Base-by-base conservation (phyloP, 2,113 vertebrate species). In the Talpa occidentalis region DNA sequence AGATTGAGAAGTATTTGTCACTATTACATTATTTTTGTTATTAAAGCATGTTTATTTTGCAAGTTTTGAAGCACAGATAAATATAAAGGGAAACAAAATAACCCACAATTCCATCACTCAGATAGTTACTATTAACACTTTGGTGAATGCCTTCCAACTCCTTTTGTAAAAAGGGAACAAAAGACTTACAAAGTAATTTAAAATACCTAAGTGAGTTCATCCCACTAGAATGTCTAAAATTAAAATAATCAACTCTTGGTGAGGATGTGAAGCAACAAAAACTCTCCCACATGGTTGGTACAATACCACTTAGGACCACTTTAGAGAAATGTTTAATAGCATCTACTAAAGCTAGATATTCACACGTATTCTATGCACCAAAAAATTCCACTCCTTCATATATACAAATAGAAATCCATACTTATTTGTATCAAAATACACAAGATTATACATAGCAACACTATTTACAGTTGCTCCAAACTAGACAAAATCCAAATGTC, bases 1-100 rank as follows among this genome's bases (percentile, higher is more conserved):
- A 69, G 37, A 66, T 49, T 69, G 35, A 3, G n/a, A 87, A 64
- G 80, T n/a, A n/a, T n/a, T n/a, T n/a, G n/a, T n/a, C n/a, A n/a
- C n/a, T n/a, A n/a, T n/a, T n/a, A n/a, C n/a, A n/a, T n/a, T n/a
- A n/a, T 93, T 80, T 93, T 54, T 80, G 17, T 90, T 85, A 84
- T 60, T 66, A 59, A 10, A 70, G 21, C 22, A 85, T 52, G 26
- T 64, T 84, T 90, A 24, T 35, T 64, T 90, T 80, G 15, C 1
- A 86, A 72, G 21, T 86, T 92, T 95, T n/a, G n/a, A 92, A 32
- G 79, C 90, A 19, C 40, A 66, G 10, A 30, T 37, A 86, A 66
- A 79, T 84, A 77, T 59, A 84, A 94, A 88, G 5, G 32, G 79
- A 90, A 64, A 79, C 10, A 80, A 74, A 95, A 86, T 74, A 54